Evolutionary conservation across 2,888 invertebrate genomes (phyloP).

Genomic region (Parnassius apollo): DNA sequence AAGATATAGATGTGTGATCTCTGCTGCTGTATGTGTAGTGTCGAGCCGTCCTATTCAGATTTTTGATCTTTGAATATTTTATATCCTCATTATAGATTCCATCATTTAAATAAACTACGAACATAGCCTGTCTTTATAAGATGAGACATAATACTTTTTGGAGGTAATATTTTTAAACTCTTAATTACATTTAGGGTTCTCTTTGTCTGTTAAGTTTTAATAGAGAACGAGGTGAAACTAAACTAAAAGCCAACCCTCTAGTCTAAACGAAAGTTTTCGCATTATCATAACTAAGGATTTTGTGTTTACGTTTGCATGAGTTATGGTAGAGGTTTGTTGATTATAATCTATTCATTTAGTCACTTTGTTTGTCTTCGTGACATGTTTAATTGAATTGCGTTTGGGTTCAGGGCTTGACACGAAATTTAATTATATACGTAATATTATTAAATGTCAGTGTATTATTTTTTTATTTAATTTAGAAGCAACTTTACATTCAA

Average conservation of each 20-base stretch:
- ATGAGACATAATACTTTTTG: too few relatives aligned
- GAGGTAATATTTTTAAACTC: too few relatives aligned
- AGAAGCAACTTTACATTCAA: too few relatives aligned
- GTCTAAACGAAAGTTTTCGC: constrained; percentile 28
- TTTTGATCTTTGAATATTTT: too few relatives aligned
- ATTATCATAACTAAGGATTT: constrained; percentile 33
- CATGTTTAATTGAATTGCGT: constrained; percentile 37
- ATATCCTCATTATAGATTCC: too few relatives aligned
- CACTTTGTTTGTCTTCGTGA: constrained; percentile 44
- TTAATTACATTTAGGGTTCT: neutral
- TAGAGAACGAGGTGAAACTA: constrained; percentile 5
- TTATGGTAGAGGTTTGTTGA: constrained; percentile 50
- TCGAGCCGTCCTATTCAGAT: too few relatives aligned
- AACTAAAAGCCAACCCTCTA: constrained; percentile 11
- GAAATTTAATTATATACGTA: neutral
- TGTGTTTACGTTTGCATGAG: constrained; percentile 39
- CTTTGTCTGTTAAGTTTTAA: constrained; percentile 25
- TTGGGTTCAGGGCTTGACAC: constrained; percentile 16
- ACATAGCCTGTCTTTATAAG: too few relatives aligned
- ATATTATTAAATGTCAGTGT: too few relatives aligned
- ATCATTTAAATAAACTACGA: too few relatives aligned
- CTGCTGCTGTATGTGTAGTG: too few relatives aligned
- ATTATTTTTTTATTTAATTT: too few relatives aligned
- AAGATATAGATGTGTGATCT: too few relatives aligned
- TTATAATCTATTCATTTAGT: constrained; percentile 48